Conservation (phyloP, 2,888 invertebrate genomes). For the Pecten maximus region DNA sequence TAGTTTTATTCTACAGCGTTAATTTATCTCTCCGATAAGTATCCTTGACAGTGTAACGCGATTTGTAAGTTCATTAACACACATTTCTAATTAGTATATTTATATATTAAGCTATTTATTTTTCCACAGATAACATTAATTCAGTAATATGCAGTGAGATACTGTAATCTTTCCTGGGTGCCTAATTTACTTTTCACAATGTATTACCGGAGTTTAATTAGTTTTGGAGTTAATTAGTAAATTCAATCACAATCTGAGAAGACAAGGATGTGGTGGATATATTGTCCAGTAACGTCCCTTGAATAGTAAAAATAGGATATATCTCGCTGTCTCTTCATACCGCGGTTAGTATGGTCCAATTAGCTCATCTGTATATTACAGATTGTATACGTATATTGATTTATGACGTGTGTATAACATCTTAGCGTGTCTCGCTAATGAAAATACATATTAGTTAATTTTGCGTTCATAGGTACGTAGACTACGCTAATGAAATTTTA, state of each 20-base stretch:
- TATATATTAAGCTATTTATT: not conserved
- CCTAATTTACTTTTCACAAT: not conserved
- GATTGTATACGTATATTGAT: not conserved
- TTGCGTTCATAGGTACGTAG: not conserved
- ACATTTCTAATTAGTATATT: not conserved
- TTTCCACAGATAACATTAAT: not conserved
- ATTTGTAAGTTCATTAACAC: not conserved
- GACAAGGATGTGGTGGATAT: too few relatives aligned
- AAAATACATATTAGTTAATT: slow-evolving; percentile 2
- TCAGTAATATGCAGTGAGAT: not conserved
- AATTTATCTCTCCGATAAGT: not conserved
- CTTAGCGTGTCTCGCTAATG: not conserved
- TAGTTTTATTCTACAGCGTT: not conserved
- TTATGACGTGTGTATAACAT: not conserved
- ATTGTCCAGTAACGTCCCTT: too few relatives aligned
- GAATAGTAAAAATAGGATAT: not conserved
- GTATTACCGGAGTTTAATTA: not conserved
- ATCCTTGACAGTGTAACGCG: not conserved
- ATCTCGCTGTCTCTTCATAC: not conserved
- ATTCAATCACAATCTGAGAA: not conserved
- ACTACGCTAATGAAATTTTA: not conserved
- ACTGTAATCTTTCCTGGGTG: not conserved
- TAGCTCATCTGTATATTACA: not conserved
- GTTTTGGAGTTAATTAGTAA: not conserved
- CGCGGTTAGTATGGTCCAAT: not conserved